Evolutionary conservation across 2,797 vertebrate genomes (phyloP).

Genomic region (Phoeniculus purpureus): DNA sequence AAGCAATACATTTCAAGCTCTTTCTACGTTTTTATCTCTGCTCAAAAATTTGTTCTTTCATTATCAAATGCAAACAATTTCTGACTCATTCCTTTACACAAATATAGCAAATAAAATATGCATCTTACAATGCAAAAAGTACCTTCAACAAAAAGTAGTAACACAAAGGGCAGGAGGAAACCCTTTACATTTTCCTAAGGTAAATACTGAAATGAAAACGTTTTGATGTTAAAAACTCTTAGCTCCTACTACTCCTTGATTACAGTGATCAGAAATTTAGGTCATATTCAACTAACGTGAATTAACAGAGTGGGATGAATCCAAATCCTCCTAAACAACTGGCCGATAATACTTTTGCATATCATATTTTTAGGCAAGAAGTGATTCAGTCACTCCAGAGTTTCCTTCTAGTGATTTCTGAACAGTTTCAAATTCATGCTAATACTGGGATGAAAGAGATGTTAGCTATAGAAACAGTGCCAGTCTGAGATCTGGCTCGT

Average conservation of each 20-base stretch:
- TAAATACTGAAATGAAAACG: not conserved
- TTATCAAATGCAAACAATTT: not conserved
- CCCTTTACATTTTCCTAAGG: not conserved
- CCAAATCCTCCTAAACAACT: not conserved
- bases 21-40: not conserved
- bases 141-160: not conserved
- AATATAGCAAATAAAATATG: not conserved
- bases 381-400: not conserved
- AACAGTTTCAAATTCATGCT: not conserved
- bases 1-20: not conserved
- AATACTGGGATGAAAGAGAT: not conserved
- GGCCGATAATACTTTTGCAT: not conserved
- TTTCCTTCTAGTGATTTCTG: not conserved
- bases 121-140: not conserved
- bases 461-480: not conserved
- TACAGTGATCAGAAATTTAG: not conserved
- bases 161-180: not conserved
- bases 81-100: not conserved
- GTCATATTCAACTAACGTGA: not conserved
- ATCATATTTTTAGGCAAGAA: not conserved
- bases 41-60: not conserved
- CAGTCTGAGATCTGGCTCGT: not conserved
- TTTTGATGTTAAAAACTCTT: not conserved
- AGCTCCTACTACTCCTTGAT: not conserved
- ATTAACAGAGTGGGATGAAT: not conserved